Evolutionary conservation across 2,888 invertebrate genomes (phyloP).

Genomic region (Drosophila tripunctata): DNA sequence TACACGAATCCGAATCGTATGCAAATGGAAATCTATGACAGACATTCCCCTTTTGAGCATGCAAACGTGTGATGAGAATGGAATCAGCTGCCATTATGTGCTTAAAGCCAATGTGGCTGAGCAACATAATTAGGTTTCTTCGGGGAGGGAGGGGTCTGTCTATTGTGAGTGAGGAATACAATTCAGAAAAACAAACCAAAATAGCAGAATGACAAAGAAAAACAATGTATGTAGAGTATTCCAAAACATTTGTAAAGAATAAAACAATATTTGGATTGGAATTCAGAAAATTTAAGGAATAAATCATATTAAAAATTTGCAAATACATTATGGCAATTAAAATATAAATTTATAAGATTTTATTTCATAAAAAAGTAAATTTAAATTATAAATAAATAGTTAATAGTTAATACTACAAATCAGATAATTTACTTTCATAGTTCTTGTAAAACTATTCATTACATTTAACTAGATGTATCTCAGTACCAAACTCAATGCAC

Average conservation of each 20-base stretch:
- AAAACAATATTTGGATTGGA: not conserved
- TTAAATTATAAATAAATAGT: too few relatives aligned
- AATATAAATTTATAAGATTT: too few relatives aligned
- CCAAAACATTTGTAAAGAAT: not conserved
- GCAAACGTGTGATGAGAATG: conserved; percentile 47
- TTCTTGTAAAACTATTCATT: conserved; percentile 1
- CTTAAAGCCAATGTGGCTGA: conserved; percentile 18
- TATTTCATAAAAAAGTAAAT: too few relatives aligned
- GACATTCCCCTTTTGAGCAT: conserved; percentile 17
- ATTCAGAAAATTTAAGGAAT: too few relatives aligned
- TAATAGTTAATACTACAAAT: too few relatives aligned
- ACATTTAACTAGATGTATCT: not conserved
- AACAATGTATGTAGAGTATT: conserved; percentile 8
- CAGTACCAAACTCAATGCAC: conserved; percentile 26
- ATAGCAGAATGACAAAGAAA: conserved; percentile 3
- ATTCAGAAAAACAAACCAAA: conserved; percentile 17
- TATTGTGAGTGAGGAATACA: conserved; percentile 13
- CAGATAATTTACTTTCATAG: not conserved
- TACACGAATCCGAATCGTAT: conserved; percentile 54
- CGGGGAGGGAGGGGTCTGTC: not conserved
- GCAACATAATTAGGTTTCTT: conserved; percentile 37
- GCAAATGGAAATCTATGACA: conserved; percentile 51
- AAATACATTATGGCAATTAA: too few relatives aligned
- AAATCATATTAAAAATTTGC: too few relatives aligned
- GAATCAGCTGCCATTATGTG: conserved; percentile 53